Evolutionary conservation across 2,797 vertebrate genomes (phyloP), one percentile per base, ranked within the genome.

Genomic region (Enteromius mattozi): DNA sequence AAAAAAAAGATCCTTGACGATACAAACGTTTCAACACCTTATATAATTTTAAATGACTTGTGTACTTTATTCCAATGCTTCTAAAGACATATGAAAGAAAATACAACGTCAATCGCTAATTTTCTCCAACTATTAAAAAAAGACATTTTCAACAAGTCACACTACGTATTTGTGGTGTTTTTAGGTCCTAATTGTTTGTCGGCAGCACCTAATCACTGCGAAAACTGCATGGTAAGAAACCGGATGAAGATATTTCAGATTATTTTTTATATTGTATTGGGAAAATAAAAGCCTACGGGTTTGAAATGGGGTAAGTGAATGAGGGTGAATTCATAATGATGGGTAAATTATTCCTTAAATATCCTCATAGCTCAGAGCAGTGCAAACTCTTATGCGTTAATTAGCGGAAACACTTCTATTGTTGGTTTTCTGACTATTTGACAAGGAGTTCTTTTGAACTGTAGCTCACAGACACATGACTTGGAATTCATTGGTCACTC

Each of bases 401-500:
- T 81, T 61, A 72, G 9, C 8, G 17, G 37, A 61, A 54, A 27
- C 13, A 61, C 17, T 72, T 61, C 6, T 49, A 16, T 68, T 80
- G 30, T 69, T 14, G n/a, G 65, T 30, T 61, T 59, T 56, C n/a
- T 30, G 51, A 45, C 10, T 10, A 42, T 72, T 45, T 45, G 51
- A n/a, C 24, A 71, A 72, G 68, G n/a, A 59, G 19, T 51, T 70
- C 10, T 54, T 81, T 27, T 71, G 51, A 81, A 70, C 40, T 33
- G 24, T 16, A 72, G 12, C 40, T 71, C 54, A 54, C 21, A 81
- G 51, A 72, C 68, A 72, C 24, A 45, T 71, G 35, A n/a, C 40
- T 33, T 63, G 40, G 24, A 47, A 82, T 82, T 49, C 40, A 78
- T 45, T 78, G 56, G 76, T 45, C 56, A 65, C 40, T 74, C 80